Evolutionary conservation across 1,140 invertebrate genomes (phyloP), one percentile per base, ranked within the genome.

Genomic region (Paralvinella palmiformis): DNA sequence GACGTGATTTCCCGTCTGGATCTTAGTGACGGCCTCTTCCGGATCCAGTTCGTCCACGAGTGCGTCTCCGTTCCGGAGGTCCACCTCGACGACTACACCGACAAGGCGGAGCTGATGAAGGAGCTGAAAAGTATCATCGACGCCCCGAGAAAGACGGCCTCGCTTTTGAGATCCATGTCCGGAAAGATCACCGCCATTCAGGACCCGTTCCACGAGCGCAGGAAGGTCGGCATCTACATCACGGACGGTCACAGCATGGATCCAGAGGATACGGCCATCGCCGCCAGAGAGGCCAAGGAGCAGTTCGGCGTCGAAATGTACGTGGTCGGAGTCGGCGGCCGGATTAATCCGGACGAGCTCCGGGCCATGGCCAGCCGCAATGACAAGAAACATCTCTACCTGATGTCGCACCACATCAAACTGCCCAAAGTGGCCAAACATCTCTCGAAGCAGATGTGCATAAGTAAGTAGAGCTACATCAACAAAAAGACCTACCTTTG

Each of bases 161-260:
- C 48, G 15, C 60, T 62, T 22, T 17, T 62, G n/a, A n/a, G 32
- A 2, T 20, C 29, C 13, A 62, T 62, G 60, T 29, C 44, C n/a
- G n/a, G 32, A 22, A 48, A 29, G 22, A 22, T 62, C n/a, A 50
- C 17, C 24, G 41, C 17, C 44, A 31, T 29, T 45, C 29, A 48
- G 20, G 60, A 31, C 17, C 41, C 17, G 20, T 29, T 22, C 24
- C 60, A n/a, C 17, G 60, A 29, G 10, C 24, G 44, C 58, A 45
- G 33, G 33, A 36, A 48, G 37, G 60, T 62, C 24, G 60, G 41
- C 20, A 35, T 62, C 44, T 62, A 62, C 48, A 6, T 62, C n/a
- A 62, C 60, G 60, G 60, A 62, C 60, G 60, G 60, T 17, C n/a
- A n/a, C 5, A 50, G 41, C 24, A 45, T 31, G 29, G 20, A 24